These are phyloP conservation scores for Montipora cactus DNA, from an alignment of 64 coral and sea anemone species.

Conservation along the genomic window DNA sequence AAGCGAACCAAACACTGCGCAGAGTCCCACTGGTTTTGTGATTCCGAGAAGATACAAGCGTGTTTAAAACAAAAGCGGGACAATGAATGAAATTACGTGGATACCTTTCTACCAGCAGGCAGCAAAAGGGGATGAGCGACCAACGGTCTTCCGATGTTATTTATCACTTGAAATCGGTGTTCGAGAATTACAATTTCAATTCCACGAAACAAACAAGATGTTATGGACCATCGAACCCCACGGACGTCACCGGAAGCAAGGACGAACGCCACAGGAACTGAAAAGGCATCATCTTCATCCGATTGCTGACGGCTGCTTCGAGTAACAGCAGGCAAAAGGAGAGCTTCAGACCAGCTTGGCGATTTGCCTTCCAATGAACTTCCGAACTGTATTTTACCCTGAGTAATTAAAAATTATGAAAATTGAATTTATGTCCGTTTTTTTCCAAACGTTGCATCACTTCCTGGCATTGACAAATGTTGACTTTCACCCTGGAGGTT, in stretches of 20 bases:
- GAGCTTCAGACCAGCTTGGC: slow-evolving; percentile 55
- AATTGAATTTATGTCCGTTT: background rate
- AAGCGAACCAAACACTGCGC: no score
- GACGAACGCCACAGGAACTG: slow-evolving; percentile 44
- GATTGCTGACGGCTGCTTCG: background rate
- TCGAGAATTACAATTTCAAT: slow-evolving; percentile 44
- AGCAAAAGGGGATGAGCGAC: slow-evolving; percentile 18
- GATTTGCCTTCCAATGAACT: background rate
- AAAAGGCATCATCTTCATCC: slow-evolving; percentile 18
- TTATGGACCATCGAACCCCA: slow-evolving; percentile 28
- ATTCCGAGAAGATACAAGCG: no score
- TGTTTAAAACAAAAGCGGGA: no score
- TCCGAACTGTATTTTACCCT: slow-evolving; percentile 63
- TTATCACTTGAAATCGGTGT: slow-evolving; percentile 57
- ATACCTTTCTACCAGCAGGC: slow-evolving; percentile 48
- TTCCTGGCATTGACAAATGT: no score
- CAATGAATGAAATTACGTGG: no score
- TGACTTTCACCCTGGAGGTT: no score
- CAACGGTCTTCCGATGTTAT: slow-evolving; percentile 30
- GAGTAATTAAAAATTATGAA: background rate
- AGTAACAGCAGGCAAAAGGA: slow-evolving; percentile 13
- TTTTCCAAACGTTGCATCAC: no score
- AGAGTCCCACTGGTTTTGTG: no score
- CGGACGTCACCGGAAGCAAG: slow-evolving; percentile 28
- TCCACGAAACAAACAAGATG: slow-evolving; percentile 53